A percentile compares a stretch with the other conserved stretches of the same genome.
These are phyloP conservation scores for Zygogramma bicolorata DNA, from an alignment of 2,888 invertebrate genomes.

Conservation along the genomic window DNA sequence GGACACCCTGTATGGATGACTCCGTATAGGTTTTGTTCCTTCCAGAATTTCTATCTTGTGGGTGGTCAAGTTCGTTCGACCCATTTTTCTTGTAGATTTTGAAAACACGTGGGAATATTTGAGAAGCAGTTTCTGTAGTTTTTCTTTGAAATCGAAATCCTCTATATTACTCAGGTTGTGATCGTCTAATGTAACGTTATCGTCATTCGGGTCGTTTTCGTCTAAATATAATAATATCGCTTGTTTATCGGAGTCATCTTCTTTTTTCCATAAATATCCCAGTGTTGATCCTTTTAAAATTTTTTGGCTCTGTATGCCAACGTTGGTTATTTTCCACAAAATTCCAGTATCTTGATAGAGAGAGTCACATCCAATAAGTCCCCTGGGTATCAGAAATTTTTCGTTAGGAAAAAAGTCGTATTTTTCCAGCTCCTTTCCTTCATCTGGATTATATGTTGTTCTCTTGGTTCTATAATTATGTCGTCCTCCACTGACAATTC, in stretches of 20 bases:
- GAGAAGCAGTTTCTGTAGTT: neutral
- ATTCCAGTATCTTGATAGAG: neutral
- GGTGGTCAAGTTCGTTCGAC: no score
- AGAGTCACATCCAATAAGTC: neutral
- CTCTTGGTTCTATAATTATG: neutral
- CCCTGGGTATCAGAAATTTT: neutral
- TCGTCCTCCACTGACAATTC: neutral
- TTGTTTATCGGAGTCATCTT: neutral
- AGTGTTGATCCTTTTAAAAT: neutral
- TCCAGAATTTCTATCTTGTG: no score
- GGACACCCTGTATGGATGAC: no score
- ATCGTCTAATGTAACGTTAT: neutral
- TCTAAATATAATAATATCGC: neutral
- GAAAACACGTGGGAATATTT: neutral
- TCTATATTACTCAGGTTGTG: neutral
- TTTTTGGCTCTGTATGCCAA: neutral
- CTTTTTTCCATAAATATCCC: neutral
- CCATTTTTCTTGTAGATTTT: no score
- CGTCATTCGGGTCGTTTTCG: neutral
- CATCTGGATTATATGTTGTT: neutral
- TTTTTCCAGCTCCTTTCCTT: neutral
- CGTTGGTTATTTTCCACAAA: no score
- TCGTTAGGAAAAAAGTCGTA: neutral
- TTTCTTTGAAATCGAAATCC: neutral
- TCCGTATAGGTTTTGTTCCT: no score